These are phyloP conservation scores for Silurus asotus DNA, from an alignment of 2,113 vertebrate species.

Conservation along the genomic window DNA sequence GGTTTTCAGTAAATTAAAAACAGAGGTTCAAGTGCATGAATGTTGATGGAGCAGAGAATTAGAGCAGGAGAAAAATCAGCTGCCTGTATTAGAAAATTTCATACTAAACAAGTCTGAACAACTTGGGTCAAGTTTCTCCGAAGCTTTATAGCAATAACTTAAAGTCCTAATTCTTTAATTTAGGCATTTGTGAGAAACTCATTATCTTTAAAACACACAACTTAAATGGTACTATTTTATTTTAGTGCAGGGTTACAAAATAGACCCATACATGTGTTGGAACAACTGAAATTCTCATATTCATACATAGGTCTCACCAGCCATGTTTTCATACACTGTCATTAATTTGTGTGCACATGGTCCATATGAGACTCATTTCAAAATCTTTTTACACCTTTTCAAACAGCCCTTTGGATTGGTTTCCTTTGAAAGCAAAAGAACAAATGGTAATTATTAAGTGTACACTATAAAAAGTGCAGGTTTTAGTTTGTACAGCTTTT, in stretches of 20 bases:
- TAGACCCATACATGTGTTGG: neutral
- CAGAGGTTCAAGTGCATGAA: slow-evolving; percentile 34
- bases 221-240: neutral
- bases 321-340: neutral
- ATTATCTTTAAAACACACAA: neutral
- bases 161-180: slow-evolving; percentile 3
- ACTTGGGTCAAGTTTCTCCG: slow-evolving; percentile 17
- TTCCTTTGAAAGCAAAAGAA: too few relatives aligned
- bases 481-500: neutral
- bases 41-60: slow-evolving; percentile 44
- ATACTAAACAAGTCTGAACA: slow-evolving; percentile 27
- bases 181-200: neutral
- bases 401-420: neutral
- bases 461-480: neutral
- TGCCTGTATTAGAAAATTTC: slow-evolving; percentile 44
- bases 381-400: neutral
- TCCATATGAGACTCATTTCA: neutral
- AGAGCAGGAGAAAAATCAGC: slow-evolving; percentile 37
- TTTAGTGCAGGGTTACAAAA: neutral
- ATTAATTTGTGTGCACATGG: neutral
- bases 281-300: neutral
- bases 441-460: slow-evolving; percentile 1
- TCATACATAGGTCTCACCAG: neutral
- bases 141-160: neutral
- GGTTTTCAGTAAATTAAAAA: slow-evolving; percentile 47